These are phyloP conservation scores for Ginglymostoma cirratum DNA, from an alignment of 2,113 vertebrate species.

Conservation along the genomic window DNA sequence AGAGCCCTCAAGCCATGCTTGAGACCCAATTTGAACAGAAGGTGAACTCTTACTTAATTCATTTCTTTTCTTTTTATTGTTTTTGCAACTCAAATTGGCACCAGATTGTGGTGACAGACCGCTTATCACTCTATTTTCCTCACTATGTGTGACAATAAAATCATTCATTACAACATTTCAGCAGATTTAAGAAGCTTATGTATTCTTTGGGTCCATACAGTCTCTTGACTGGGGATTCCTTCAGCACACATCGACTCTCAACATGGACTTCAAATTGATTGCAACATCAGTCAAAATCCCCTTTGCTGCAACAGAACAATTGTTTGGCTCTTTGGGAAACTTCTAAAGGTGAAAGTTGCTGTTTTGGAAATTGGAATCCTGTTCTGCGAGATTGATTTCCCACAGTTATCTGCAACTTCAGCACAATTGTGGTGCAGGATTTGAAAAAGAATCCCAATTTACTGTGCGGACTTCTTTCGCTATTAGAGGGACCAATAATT, in stretches of 20 bases:
- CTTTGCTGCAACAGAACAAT: not conserved
- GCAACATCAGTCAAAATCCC: not conserved
- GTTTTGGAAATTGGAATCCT: not conserved
- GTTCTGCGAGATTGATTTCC: not conserved
- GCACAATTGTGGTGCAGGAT: not conserved
- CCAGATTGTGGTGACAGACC: no score
- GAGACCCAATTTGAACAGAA: no score
- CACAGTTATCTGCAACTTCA: not conserved
- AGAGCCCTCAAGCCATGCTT: no score
- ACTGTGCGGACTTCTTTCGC: not conserved
- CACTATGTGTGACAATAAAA: no score
- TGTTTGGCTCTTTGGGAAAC: not conserved
- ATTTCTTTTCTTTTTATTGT: no score
- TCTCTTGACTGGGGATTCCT: not conserved
- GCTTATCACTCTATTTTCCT: no score
- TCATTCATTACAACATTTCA: no score
- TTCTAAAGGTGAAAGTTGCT: not conserved
- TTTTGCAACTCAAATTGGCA: no score
- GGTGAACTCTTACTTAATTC: no score
- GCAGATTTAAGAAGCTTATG: not conserved
- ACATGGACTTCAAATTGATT: no score
- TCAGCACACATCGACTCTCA: not conserved
- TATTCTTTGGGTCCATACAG: not conserved
- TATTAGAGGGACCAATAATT: not conserved
- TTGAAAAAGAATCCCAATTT: not conserved